Evolutionary conservation across 2,888 invertebrate species (phyloP).

Genomic region (Chironomus tentans): DNA sequence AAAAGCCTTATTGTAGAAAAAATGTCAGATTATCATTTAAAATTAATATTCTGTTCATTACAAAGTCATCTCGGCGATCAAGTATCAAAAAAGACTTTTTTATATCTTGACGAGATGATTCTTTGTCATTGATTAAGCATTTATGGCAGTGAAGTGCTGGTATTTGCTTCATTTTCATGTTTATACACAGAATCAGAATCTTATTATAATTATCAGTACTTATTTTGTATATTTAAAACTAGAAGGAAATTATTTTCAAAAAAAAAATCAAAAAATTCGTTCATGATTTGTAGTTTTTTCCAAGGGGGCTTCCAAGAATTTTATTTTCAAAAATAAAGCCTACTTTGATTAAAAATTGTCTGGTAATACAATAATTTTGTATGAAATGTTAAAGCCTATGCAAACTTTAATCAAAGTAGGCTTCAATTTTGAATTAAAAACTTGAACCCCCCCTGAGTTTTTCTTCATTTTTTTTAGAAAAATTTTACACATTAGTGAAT

Average conservation of each 20-base stretch:
- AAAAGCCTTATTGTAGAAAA: neutral
- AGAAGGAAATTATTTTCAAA: neutral
- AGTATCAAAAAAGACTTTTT: neutral
- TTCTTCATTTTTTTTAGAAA: too few relatives aligned
- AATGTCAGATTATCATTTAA: neutral
- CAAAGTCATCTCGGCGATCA: neutral
- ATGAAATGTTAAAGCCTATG: too few relatives aligned
- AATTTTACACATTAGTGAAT: too few relatives aligned
- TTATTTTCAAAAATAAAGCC: neutral
- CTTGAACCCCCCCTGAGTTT: too few relatives aligned
- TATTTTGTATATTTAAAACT: neutral
- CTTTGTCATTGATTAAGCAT: neutral
- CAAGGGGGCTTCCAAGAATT: neutral
- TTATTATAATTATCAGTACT: neutral
- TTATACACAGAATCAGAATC: neutral
- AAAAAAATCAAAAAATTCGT: neutral
- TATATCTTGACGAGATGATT: neutral
- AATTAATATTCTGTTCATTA: neutral
- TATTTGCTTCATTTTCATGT: neutral
- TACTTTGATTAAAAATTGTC: neutral
- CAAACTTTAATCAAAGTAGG: too few relatives aligned
- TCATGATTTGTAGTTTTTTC: neutral
- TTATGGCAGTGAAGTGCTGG: constrained; percentile 9
- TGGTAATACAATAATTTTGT: too few relatives aligned
- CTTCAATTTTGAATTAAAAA: too few relatives aligned